Percentiles rank a stretch among this genome's conserved stretches.
phyloP scores from a whole-genome alignment of 2,113 vertebrate species.

The Alligator mississippiensis region DNA sequence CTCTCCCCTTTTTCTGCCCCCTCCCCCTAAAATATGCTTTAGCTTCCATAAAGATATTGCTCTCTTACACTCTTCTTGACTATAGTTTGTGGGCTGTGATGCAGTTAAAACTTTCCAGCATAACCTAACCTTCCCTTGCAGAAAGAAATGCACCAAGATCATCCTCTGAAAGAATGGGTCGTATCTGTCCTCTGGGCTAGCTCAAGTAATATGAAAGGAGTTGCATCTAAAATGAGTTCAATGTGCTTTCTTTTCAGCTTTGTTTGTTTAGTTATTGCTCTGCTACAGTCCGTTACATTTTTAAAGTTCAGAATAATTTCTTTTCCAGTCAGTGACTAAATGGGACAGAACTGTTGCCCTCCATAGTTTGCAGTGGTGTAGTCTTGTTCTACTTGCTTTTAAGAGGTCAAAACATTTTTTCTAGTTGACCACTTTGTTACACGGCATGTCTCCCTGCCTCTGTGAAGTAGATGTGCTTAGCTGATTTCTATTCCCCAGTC shows the following conservation, averaged over 20 bases:
- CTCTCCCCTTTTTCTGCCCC: too few relatives aligned
- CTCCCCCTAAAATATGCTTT: too few relatives aligned
- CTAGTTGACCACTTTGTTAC: not conserved
- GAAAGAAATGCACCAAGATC: not conserved
- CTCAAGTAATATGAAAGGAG: not conserved
- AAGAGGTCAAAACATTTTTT: not conserved
- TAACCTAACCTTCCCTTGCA: not conserved
- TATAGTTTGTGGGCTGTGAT: not conserved
- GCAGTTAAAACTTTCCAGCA: fast-evolving
- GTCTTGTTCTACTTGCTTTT: not conserved
- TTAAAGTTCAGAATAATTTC: not conserved
- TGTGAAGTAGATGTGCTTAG: not conserved
- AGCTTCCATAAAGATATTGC: too few relatives aligned
- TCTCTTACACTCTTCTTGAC: too few relatives aligned
- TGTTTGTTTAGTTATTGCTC: fast-evolving
- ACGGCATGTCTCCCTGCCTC: not conserved
- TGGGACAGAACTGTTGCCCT: not conserved
- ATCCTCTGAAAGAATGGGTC: not conserved
- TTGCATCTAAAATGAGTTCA: not conserved
- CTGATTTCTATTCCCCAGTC: not conserved
- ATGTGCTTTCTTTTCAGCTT: too few relatives aligned
- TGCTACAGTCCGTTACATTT: not conserved
- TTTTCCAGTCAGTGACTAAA: not conserved
- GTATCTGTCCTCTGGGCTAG: not conserved
- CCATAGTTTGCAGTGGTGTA: not conserved